Evolutionary conservation across 2,797 vertebrate genomes (phyloP), one percentile per base, ranked within the genome.

Genomic region (Siniperca obscura): DNA sequence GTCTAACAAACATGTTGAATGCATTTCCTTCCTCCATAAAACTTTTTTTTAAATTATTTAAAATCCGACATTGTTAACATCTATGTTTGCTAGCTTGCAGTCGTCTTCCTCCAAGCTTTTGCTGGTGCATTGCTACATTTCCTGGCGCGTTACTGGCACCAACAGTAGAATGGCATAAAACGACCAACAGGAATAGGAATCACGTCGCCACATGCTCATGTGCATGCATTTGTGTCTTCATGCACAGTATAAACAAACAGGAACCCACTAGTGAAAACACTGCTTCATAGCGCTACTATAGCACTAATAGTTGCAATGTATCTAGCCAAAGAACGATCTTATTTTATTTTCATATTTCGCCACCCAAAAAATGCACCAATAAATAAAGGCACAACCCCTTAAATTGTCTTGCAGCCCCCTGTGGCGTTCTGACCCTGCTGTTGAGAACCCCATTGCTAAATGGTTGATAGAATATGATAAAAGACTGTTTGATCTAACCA

Each of bases 401-500:
- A 55, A 83, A 70, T 19, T 14, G 60, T 76, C 67, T 67, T n/a
- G 34, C 11, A 4, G 30, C 53, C 74, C 59, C 71, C 70, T 22
- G 52, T 71, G 70, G 74, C 10, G 48, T 16, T 70, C 53, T 78
- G 79, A 84, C 30, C 36, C 76, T 52, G 36, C 48, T 11, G 34
- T 44, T 67, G 5, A 78, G 59, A 81, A 69, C 6, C 56, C 44
- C 44, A 8, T 57, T 27, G 68, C 74, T 84, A 80, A 88, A 79
- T 76, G 55, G 52, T 60, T 7, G 74, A 81, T 85, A 70, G 19
- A 82, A 74, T 81, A 76, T 78, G 84, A 88, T 90, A 72, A 78
- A 81, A 72, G 42, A 53, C 42, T 62, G 70, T 87, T 87, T 89
- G 85, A 91, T 83, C 74, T 40, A 44, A 52, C 40, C 83, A 81